Evolutionary conservation across 2,113 vertebrate genomes (phyloP), one percentile per base, ranked within the genome.

Genomic region (Syngnathus floridae): DNA sequence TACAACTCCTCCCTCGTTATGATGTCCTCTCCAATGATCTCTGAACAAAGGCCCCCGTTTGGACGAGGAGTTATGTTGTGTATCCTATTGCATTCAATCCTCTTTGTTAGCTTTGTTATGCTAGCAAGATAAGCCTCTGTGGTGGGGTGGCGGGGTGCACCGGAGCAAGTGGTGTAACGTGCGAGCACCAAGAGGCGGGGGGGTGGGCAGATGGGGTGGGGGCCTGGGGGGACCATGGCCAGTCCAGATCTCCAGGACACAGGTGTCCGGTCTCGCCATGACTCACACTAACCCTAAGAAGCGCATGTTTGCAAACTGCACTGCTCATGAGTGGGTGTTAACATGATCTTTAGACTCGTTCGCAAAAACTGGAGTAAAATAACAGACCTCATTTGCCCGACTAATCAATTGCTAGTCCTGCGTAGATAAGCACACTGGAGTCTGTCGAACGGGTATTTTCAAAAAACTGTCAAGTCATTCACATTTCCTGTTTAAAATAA

Each of bases 261-360:
- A 87, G 83, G 83, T 87, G 81, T 86, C 85, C 80, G 70, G 73
- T 77, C 77, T 82, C 84, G 80, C 76, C 78, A 76, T 67, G 74
- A 87, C 78, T 80, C 77, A 76, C 61, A 54, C 49, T 71, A 76
- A 77, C 79, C 82, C 72, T 49, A 11, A 75, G 77, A 73, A 69
- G 14, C 0, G 31, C 38, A 54, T 78, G 82, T 78, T 83, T 73
- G 75, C 70, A 81, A 84, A 71, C 54, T 26, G 56, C 17, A 63
- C 22, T 13, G 51, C 52, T 70, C 70, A 37, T 49, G 51, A 19
- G 48, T 37, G 19, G 54, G 54, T 64, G 17, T 48, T 26, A 17
- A 57, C 43, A 46, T 72, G 64, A 35, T 58, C 65, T 73, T 51
- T 49, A 62, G 55, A 17, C 55, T 36, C 7, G 35, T 7, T 55